A percentile compares a stretch with the other conserved stretches of the same genome.
phyloP scores from a whole-genome alignment of 2,113 vertebrate species.

The Meles meles region DNA sequence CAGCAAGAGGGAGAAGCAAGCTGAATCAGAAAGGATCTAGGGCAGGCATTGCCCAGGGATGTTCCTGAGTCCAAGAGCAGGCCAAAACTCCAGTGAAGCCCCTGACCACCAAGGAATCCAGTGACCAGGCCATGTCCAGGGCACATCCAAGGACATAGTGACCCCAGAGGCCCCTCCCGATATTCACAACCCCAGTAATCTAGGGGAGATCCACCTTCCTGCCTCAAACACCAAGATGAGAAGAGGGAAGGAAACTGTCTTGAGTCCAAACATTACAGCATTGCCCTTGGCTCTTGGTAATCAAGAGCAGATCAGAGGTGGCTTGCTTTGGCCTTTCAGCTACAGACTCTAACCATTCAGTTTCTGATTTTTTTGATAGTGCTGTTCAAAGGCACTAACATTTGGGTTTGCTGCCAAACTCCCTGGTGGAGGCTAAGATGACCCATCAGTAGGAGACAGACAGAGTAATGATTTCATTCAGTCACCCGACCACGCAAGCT shows the following conservation, averaged over 20 bases:
- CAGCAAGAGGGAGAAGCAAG: neutral
- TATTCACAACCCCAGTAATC: accelerated
- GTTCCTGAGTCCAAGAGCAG: neutral
- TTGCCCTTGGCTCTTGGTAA: neutral
- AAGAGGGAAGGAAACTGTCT: neutral
- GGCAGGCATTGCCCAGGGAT: neutral
- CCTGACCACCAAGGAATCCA: neutral
- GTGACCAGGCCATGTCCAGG: neutral
- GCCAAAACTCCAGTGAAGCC: neutral
- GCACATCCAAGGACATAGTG: neutral
- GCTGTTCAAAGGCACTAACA: neutral
- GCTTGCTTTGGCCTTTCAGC: neutral
- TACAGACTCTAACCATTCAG: neutral
- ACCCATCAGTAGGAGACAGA: neutral
- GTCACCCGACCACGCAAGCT: neutral
- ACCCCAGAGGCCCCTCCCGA: neutral
- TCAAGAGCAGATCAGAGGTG: neutral
- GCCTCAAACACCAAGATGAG: neutral
- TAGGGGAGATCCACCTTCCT: neutral
- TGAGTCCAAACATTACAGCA: neutral
- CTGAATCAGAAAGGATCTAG: neutral
- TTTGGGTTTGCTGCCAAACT: neutral
- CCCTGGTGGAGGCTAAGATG: neutral
- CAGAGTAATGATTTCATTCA: neutral
- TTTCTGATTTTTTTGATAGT: neutral